Base-by-base conservation (phyloP, 2,888 invertebrate genomes). In the Caenorhabditis zanzibari region DNA sequence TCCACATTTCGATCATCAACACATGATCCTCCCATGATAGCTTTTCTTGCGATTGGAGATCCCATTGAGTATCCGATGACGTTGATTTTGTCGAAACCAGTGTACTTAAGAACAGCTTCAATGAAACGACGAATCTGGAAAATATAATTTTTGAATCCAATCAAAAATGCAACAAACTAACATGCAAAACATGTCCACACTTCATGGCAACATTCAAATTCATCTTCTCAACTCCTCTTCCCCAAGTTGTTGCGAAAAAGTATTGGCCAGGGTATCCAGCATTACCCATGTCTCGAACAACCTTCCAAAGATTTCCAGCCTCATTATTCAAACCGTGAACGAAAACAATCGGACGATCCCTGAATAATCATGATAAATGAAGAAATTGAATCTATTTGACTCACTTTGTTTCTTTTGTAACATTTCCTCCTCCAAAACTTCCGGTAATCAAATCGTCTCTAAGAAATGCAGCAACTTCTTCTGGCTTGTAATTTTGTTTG, bases 21-120 rank as follows among this genome's bases (percentile, higher is more conserved):
- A 81, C 88, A 89, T 61, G 85, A 82, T 38, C 89, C 90, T 38
- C 90, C 90, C 28, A 90, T 82, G 80, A 89, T 89, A 2, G 86
- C 88, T 75, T 88, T 84, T 32, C 91, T 58, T 4, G 88, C 88
- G 16, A 91, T 59, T 9, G 90, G 90, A 10, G 88, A 77, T 49
- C 90, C 90, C 90, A 90, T 91, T 3, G 89, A 89, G 63, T 90
- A 90, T 1, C 89, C 90, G 28, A 90, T 81, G 1, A 90, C 81
- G 59, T 90, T 88, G 10, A 90, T 88, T 82, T 91, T 66, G n/a
- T 59, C 28, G 5, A 41, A 59, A 41, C 59, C 66, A 0, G 77
- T 82, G 54, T 82, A 85, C 44, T 59, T 63, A n/a, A 74, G 52
- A 38, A 85, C 84, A 12, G 54, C 19, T 35, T 83, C 61, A 9